phyloP scores from a whole-genome alignment of 2,797 vertebrate species.

The Falco novaeseelandiae region DNA sequence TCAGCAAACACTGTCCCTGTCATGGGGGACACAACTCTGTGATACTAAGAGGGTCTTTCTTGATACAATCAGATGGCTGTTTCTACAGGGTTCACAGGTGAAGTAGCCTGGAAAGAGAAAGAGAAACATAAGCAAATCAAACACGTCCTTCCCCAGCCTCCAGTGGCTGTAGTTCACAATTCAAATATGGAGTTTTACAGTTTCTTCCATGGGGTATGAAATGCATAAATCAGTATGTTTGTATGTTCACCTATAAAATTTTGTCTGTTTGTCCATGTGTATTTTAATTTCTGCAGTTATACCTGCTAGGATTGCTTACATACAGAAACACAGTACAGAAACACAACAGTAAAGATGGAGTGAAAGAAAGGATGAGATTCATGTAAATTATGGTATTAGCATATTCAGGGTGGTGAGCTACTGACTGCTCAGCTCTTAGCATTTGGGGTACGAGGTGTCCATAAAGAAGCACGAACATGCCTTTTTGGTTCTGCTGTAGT shows the following conservation, averaged over 20 bases:
- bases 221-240: background rate
- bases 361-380: background rate
- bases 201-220: background rate
- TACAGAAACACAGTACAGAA: background rate
- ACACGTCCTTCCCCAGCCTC: background rate
- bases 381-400: background rate
- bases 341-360: background rate
- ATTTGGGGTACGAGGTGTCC: background rate
- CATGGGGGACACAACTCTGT: background rate
- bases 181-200: background rate
- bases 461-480: fast-evolving
- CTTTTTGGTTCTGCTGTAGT: background rate
- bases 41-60: background rate
- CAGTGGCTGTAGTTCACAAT: background rate
- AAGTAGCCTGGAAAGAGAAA: background rate
- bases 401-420: background rate
- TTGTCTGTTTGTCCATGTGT: background rate
- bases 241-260: background rate
- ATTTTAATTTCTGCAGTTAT: background rate
- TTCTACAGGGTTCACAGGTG: background rate
- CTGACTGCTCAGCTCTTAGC: background rate
- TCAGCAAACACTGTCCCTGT: background rate
- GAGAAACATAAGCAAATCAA: background rate
- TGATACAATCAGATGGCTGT: background rate
- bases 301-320: background rate